Evolutionary conservation across 2,888 invertebrate species (phyloP), one percentile per base, ranked within the genome.

Genomic region (Phorcus lineatus): DNA sequence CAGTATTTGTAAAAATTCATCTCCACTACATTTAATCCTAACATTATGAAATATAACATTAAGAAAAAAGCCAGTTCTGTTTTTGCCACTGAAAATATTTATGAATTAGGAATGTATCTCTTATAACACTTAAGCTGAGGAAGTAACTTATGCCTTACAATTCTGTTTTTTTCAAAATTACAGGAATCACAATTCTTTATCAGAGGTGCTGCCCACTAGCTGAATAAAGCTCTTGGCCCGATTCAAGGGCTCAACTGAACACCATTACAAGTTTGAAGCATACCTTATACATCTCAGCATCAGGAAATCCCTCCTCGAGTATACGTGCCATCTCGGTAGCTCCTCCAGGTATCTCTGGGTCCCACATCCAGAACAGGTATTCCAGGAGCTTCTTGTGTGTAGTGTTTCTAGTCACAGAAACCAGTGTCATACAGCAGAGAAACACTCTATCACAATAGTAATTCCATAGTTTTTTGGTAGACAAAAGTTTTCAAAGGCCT

Each of bases 301-400:
- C 91, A 85, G 89, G 86, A 81, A 92, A 92, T 1, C 93, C 92
- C 76, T 92, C 92, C 75, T 93, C 92, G 1, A 92, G 85, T 0
- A 93, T 86, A 19, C 91, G 85, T 62, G 84, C 85, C 19, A 90
- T 89, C 78, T 92, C 91, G 77, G 84, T 84, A 16, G 80, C 80
- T 0, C 91, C 91, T n/a, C 91, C 91, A 9, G 90, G 88, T 67
- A 91, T 80, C 36, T 89, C 88, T 7, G 92, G 92, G 79, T 93
- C 91, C 90, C 91, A 92, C 80, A 91, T 91, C 91, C 92, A 92
- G 85, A 93, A 93, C 81, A 93, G 84, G 82, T 93, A 93, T 83
- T 93, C 93, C 80, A 92, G 81, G 13, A 88, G 84, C 81, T 91
- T 92, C 81, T 91, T 92, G 83, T 89, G 90, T n/a, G 83, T 78